phyloP scores from a whole-genome alignment of 2,113 vertebrate species.

The Psophia crepitans region DNA sequence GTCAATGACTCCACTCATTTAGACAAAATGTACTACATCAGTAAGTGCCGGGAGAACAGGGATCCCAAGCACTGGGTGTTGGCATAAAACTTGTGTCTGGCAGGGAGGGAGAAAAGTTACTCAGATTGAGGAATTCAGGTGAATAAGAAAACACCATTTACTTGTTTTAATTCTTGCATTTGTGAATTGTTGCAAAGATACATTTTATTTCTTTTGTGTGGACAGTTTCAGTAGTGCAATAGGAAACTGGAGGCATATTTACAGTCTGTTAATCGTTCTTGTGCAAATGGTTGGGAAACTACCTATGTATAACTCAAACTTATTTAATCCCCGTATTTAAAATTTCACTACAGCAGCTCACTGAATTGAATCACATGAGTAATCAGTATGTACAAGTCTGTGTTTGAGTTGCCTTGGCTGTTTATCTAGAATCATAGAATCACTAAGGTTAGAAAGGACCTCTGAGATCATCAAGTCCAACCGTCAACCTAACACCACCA shows the following conservation, averaged over 20 bases:
- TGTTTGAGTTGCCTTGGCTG: neutral
- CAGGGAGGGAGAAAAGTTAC: neutral
- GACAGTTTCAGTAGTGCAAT: neutral
- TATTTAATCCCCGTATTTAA: neutral
- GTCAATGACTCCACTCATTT: neutral
- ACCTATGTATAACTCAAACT: neutral
- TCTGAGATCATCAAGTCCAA: too few relatives aligned
- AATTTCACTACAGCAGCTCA: neutral
- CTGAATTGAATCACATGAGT: neutral
- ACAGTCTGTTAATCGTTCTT: neutral
- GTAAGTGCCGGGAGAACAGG: neutral
- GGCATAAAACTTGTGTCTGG: neutral
- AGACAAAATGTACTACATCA: neutral
- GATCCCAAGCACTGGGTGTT: neutral
- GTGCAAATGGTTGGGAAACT: neutral
- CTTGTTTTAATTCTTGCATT: neutral
- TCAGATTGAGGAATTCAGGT: neutral
- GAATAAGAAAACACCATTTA: neutral
- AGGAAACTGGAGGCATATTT: neutral
- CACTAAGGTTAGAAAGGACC: too few relatives aligned
- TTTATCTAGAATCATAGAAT: too few relatives aligned
- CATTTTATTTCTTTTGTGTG: neutral
- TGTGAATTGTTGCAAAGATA: neutral
- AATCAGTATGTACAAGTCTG: neutral
- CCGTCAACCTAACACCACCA: too few relatives aligned